Base-by-base conservation (phyloP, 1,140 invertebrate genomes). In the Latrodectus geometricus region DNA sequence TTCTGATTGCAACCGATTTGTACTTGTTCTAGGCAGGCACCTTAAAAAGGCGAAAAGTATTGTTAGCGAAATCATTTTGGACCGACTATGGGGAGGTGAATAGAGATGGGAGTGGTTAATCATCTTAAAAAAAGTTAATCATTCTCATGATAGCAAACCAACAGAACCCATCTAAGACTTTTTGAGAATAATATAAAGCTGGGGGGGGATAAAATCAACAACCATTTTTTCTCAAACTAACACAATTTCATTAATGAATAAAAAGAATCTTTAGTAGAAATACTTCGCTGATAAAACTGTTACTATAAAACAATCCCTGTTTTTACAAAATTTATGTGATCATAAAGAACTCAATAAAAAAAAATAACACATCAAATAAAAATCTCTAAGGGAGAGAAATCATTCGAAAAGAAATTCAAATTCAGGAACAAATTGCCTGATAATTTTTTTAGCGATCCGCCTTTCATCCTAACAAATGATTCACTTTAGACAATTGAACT, bases 1-100 rank as follows among this genome's bases (percentile, higher is more conserved):
- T 86, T 74, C 73, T 86, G 83, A 77, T 86, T 86, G 83, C 54
- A 17, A 15, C 23, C 48, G 5, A 77, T 77, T 77, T 11, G 20
- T 52, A 35, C 65, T 86, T 77, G 83, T 77, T 78, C 35, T 74
- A 9, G n/a, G 14, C 49, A 52, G 5, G 9, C 15, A 17, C 21
- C n/a, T 54, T 68, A 54, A 83, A 83, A 72, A 52, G 69, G 17
- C 20, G 49, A 81, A 50, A 23, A 72, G 79, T 70, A 81, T 81
- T 81, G 66, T 78, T 65, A 68, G 23, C 17, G 65, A 70, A 15
- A n/a, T 49, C 20, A 81, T 81, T 70, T 23, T 48, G 49, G 15
- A 21, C 15, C 49, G 68, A 81, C 8, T 61, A 61, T 61, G 17
- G 8, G 54, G 54, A 35, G 54, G 54, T 61, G 3, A 61, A 61